These are phyloP conservation scores for Illadopsis cleaveri DNA, from an alignment of 2,113 vertebrate species.

Conservation along the genomic window DNA sequence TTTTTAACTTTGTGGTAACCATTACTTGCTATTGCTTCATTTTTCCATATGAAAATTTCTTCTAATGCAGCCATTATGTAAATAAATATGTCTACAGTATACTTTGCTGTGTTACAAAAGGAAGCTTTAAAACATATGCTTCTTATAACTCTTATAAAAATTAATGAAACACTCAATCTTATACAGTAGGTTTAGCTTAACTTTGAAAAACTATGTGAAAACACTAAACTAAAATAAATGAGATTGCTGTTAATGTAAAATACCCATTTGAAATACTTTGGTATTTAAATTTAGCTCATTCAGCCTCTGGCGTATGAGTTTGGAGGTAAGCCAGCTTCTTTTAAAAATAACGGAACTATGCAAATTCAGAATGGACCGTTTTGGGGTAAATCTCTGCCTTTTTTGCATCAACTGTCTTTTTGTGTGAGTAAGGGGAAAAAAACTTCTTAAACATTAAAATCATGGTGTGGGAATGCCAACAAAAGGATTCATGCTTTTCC, in stretches of 20 bases:
- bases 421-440: neutral
- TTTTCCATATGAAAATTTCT: slow-evolving; percentile 35
- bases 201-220: slow-evolving; percentile 33
- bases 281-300: slow-evolving; percentile 19
- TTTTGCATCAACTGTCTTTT: neutral
- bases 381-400: neutral
- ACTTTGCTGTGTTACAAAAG: neutral
- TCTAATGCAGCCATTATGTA: slow-evolving; percentile 24
- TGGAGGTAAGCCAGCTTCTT: neutral
- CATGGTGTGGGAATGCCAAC: neutral
- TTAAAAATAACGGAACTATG: neutral
- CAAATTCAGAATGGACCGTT: neutral
- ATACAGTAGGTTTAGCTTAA: neutral
- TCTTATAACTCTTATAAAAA: slow-evolving; percentile 48
- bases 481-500: neutral
- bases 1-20: neutral
- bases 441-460: neutral
- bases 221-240: neutral
- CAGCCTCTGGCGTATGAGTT: neutral
- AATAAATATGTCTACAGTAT: slow-evolving; percentile 28
- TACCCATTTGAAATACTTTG: neutral
- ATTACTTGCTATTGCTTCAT: neutral
- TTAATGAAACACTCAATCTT: slow-evolving; percentile 53
- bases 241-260: slow-evolving; percentile 42
- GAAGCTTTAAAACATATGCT: slow-evolving; percentile 29